Evolutionary conservation across 2,113 vertebrate genomes (phyloP).

Genomic region (Sardina pilchardus): DNA sequence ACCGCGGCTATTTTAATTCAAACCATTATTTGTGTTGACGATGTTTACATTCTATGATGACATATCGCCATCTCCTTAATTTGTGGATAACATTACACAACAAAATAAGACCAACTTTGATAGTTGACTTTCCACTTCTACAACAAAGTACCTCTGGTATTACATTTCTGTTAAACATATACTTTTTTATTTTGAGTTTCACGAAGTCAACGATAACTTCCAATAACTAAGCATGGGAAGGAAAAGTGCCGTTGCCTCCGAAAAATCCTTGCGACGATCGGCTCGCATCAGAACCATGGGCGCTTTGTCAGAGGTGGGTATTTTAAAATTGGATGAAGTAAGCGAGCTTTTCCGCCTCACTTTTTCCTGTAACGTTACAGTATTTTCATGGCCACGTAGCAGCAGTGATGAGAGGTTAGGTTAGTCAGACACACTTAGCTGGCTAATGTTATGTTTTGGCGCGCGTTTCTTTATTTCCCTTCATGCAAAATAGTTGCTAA

Average conservation of each 20-base stretch:
- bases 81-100: not conserved
- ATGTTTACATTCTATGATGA: not conserved
- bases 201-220: not conserved
- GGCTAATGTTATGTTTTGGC: not conserved
- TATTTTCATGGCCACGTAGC: constrained; percentile 55
- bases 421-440: not conserved
- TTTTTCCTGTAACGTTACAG: constrained; percentile 38
- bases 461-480: not conserved
- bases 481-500: not conserved
- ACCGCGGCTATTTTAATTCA: constrained; percentile 70
- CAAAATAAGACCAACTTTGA: not conserved
- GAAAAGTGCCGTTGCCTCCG: not conserved
- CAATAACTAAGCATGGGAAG: constrained; percentile 26
- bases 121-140: not conserved
- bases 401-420: constrained; percentile 8
- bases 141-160: not conserved
- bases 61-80: not conserved
- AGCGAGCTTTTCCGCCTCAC: constrained; percentile 42
- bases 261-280: constrained; percentile 26
- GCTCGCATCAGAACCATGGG: constrained; percentile 15
- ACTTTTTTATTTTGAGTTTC: not conserved
- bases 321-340: constrained; percentile 15
- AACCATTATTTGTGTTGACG: constrained; percentile 47
- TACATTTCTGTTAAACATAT: not conserved
- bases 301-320: constrained; percentile 40